Base-by-base conservation (phyloP, 2,888 invertebrate genomes). In the Phaedon cochleariae region DNA sequence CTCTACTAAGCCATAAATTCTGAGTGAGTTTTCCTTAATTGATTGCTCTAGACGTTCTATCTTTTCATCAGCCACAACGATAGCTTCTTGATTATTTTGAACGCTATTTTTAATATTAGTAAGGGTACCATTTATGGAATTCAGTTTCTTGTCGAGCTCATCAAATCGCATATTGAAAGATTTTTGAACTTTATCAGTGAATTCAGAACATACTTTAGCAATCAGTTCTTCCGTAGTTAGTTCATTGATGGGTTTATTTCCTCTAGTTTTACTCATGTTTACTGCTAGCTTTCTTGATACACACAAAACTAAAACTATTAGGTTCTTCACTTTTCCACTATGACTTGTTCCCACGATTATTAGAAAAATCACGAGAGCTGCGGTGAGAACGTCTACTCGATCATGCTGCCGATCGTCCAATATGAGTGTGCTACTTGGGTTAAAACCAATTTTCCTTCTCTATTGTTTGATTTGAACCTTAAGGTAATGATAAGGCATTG, bases 361-460 rank as follows among this genome's bases (percentile, higher is more conserved):
- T 34, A 34, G 4, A 10, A 34, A 9, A 34, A 34, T 34, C 4
- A 34, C 31, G 31, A 34, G 31, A 34, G 31, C 31, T 34, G 31
- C 62, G 53, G 7, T 17, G 46, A 12, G 46, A 54, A 41, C 31
- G 31, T 34, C 31, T 18, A 59, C 41, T 57, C 41, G 10, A 7
- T 34, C 31, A 34, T 34, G 10, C 31, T 34, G 31, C 10, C 26
- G 26, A 26, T 3, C 26, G 4, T 26, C 26, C n/a, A n/a, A n/a
- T n/a, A n/a, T n/a, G n/a, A n/a, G n/a, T n/a, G n/a, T n/a, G n/a
- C n/a, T n/a, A n/a, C n/a, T n/a, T n/a, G n/a, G n/a, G n/a, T n/a
- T n/a, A n/a, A n/a, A n/a, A n/a, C n/a, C n/a, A n/a, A n/a, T n/a
- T n/a, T n/a, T n/a, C n/a, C n/a, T n/a, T n/a, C n/a, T n/a, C n/a